These are phyloP conservation scores for Napeogenes sylphis DNA, from an alignment of 2,888 invertebrate genomes.

Conservation along the genomic window DNA sequence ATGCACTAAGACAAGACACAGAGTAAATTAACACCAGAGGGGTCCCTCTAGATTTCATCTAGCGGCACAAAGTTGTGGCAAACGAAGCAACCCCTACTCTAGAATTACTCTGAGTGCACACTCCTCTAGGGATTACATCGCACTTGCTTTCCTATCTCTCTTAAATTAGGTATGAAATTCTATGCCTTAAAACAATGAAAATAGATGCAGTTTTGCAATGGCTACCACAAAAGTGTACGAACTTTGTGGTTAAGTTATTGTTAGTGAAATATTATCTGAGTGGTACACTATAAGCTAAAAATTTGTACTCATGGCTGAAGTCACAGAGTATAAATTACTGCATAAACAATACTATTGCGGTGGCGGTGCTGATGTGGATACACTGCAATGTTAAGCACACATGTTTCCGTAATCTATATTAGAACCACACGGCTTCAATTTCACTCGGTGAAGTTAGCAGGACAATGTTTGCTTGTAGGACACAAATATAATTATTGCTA, in stretches of 20 bases:
- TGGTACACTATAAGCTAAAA: not conserved
- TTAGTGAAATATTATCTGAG: not conserved
- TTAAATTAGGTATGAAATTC: not conserved
- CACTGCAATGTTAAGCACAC: not conserved
- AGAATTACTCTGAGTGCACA: slow-evolving; percentile 48
- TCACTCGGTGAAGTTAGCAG: too few relatives aligned
- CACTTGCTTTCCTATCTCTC: slow-evolving; percentile 12
- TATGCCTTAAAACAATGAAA: slow-evolving; percentile 3
- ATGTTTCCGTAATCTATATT: not conserved
- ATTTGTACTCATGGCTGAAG: not conserved
- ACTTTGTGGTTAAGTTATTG: slow-evolving; percentile 4
- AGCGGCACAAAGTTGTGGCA: slow-evolving; percentile 28
- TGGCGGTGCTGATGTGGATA: too few relatives aligned
- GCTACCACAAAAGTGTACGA: not conserved
- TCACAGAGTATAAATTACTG: not conserved
- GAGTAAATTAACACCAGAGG: slow-evolving; percentile 22
- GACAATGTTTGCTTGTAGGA: too few relatives aligned
- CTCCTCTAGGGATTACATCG: slow-evolving; percentile 15
- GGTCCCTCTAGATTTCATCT: slow-evolving; percentile 18
- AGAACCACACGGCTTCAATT: not conserved
- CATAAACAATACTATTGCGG: not conserved
- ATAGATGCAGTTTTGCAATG: slow-evolving; percentile 1
- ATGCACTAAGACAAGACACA: slow-evolving; percentile 9
- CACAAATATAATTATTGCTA: too few relatives aligned
- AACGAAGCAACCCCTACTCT: slow-evolving; percentile 38